Percentiles rank a stretch among this genome's conserved stretches.
These are phyloP conservation scores for Ceriagrion tenellum DNA, from an alignment of 2,888 invertebrate species.

Conservation along the genomic window DNA sequence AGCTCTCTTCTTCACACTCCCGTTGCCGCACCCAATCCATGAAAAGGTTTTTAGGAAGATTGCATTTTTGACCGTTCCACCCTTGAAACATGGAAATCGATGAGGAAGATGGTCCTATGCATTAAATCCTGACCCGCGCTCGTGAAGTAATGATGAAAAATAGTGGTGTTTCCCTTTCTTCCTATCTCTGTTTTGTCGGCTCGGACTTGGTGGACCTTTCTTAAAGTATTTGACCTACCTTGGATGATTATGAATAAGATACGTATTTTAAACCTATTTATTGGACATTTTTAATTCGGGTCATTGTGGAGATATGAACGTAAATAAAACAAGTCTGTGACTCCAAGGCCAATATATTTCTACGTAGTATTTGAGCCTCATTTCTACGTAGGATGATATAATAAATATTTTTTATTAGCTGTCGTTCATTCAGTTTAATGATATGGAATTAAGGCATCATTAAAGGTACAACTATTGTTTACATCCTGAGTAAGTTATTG, in stretches of 20 bases:
- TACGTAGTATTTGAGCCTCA: too few relatives aligned
- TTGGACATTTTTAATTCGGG: background rate
- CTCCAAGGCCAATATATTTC: too few relatives aligned
- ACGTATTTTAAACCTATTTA: background rate
- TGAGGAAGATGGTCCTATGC: background rate
- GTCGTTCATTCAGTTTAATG: too few relatives aligned
- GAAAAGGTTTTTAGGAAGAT: background rate
- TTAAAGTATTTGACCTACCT: background rate
- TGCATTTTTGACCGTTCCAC: constrained; percentile 23
- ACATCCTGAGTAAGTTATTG: too few relatives aligned
- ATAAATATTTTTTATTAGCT: too few relatives aligned
- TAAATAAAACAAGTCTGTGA: background rate
- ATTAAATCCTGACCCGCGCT: background rate
- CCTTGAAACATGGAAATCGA: constrained; percentile 24
- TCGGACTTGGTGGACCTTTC: background rate
- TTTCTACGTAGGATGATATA: too few relatives aligned
- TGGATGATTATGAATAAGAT: background rate
- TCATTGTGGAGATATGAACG: background rate
- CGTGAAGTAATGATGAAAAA: background rate
- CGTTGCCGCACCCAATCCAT: background rate
- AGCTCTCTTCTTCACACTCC: background rate
- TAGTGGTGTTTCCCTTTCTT: background rate
- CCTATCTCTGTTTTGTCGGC: background rate
- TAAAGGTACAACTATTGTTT: too few relatives aligned
- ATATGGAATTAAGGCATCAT: too few relatives aligned